These are phyloP conservation scores for Pogoniulus pusillus DNA, from an alignment of 2,797 vertebrate genomes.

Conservation along the genomic window DNA sequence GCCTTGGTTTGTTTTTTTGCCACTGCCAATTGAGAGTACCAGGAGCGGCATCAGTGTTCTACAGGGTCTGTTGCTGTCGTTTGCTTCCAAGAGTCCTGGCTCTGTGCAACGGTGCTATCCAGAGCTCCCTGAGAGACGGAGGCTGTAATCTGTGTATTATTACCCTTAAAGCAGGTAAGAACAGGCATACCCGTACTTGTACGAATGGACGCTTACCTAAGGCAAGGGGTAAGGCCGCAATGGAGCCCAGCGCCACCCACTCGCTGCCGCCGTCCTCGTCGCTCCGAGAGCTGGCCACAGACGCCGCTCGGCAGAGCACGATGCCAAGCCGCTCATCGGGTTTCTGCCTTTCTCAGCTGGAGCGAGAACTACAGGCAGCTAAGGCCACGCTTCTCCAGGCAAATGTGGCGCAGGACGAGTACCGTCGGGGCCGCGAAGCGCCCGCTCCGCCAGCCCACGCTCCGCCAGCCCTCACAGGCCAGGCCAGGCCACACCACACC, in stretches of 20 bases:
- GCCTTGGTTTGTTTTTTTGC: fast-evolving
- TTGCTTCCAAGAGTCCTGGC: neutral
- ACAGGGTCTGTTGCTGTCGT: fast-evolving
- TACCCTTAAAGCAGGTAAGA: fast-evolving
- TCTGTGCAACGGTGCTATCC: fast-evolving
- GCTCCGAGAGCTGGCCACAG: neutral
- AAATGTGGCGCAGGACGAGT: fast-evolving
- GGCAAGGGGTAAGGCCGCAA: fast-evolving
- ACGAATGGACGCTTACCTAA: fast-evolving
- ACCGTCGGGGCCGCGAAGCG: too few relatives aligned
- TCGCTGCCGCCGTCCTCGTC: neutral
- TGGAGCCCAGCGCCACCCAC: too few relatives aligned
- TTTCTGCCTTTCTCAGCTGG: neutral
- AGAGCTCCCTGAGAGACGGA: fast-evolving
- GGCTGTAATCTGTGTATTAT: fast-evolving
- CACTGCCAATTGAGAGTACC: neutral
- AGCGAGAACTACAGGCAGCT: neutral
- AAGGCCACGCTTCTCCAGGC: fast-evolving
- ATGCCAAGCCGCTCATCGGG: neutral
- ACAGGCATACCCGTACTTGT: fast-evolving
- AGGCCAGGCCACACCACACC: neutral
- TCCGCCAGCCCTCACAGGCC: too few relatives aligned
- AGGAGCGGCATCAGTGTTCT: fast-evolving
- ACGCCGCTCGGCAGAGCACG: neutral
- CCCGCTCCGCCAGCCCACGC: too few relatives aligned